These are phyloP conservation scores for Lutjanus erythropterus DNA, from an alignment of 2,113 vertebrate species.

Conservation along the genomic window DNA sequence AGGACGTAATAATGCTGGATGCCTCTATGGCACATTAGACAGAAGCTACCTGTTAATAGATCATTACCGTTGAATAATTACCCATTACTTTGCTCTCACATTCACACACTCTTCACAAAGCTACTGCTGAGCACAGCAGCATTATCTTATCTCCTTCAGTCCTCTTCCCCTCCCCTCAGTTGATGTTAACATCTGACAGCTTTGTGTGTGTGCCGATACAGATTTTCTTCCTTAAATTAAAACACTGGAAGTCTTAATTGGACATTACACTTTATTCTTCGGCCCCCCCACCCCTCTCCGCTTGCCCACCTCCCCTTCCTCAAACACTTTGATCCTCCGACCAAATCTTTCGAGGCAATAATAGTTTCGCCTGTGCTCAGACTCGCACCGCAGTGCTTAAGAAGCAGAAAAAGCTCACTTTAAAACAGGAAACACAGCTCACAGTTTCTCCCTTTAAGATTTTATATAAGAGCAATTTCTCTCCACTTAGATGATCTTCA, in stretches of 20 bases:
- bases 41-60: conserved; percentile 76
- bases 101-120: conserved; percentile 67
- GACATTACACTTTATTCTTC: conserved; percentile 70
- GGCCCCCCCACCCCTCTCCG: conserved; percentile 24
- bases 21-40: conserved; percentile 43
- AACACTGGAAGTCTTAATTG: conserved; percentile 78
- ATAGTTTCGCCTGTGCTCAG: conserved; percentile 55
- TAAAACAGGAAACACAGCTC: conserved; percentile 39
- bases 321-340: conserved; percentile 70
- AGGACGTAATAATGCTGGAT: conserved; percentile 46
- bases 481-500: conserved; percentile 39
- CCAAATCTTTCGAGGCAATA: conserved; percentile 59
- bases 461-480: conserved; percentile 26
- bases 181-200: conserved; percentile 64
- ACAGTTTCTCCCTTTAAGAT: conserved; percentile 26
- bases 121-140: conserved; percentile 68
- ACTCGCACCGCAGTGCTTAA: conserved; percentile 29
- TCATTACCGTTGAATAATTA: conserved; percentile 80
- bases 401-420: conserved; percentile 57
- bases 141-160: conserved; percentile 54
- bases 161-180: conserved; percentile 24
- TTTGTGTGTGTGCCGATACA: conserved; percentile 61
- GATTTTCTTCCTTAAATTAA: conserved; percentile 74
- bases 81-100: conserved; percentile 69
- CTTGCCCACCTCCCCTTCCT: conserved; percentile 41